Evolutionary conservation across 2,888 invertebrate genomes (phyloP).

Genomic region (Tetragonula carbonaria): DNA sequence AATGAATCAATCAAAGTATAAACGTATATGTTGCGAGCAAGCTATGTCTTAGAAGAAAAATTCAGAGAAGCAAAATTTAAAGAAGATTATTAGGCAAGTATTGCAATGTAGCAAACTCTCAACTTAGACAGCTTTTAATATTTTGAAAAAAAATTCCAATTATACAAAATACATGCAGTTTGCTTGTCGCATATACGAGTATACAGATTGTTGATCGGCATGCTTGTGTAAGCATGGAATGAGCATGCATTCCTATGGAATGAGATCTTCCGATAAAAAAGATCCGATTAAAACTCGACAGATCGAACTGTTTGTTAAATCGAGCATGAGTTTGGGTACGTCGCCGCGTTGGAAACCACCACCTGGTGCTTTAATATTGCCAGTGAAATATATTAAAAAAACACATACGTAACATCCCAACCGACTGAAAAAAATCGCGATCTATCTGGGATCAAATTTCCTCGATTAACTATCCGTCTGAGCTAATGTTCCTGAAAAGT

Average conservation of each 20-base stretch:
- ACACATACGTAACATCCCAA: background rate
- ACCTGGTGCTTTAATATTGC: conserved; percentile 44
- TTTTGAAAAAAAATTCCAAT: background rate
- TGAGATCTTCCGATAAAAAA: background rate
- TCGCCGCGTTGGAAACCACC: conserved; percentile 74
- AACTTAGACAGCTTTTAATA: background rate
- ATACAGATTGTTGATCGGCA: background rate
- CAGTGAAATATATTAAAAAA: background rate
- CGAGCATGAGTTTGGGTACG: conserved; percentile 81
- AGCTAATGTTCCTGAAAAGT: background rate
- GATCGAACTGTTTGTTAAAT: conserved; percentile 15
- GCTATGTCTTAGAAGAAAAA: background rate
- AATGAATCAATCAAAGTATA: conserved; percentile 29
- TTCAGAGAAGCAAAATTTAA: background rate
- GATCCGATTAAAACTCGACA: background rate
- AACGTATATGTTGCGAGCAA: conserved; percentile 14
- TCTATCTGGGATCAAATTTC: background rate
- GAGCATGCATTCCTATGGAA: conserved; percentile 5
- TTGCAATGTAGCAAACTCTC: background rate
- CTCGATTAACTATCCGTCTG: conserved; percentile 10
- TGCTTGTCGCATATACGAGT: conserved; percentile 1
- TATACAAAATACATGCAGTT: background rate
- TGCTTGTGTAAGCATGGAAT: background rate
- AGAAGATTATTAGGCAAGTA: background rate
- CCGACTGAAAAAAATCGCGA: background rate